A percentile compares a stretch with the other conserved stretches of the same genome.
phyloP scores from a whole-genome alignment of 2,113 vertebrate genomes.

The Copsychus sechellarum region DNA sequence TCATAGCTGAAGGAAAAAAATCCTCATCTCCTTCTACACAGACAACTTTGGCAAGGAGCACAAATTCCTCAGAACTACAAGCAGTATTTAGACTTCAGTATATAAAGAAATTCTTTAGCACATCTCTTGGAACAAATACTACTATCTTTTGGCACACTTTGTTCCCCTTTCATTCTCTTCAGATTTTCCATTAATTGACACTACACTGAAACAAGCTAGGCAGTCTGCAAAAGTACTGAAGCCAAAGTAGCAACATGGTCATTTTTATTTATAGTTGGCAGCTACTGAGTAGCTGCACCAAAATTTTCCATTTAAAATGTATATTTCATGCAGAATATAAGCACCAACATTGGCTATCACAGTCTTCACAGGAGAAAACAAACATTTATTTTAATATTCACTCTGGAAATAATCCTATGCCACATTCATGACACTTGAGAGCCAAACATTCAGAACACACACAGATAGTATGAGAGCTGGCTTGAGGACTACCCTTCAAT shows the following conservation, averaged over 20 bases:
- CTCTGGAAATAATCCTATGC: background rate
- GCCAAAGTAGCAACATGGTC: background rate
- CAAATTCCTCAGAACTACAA: background rate
- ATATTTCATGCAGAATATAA: background rate
- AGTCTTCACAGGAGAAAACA: background rate
- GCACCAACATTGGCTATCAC: background rate
- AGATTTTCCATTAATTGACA: constrained; percentile 9
- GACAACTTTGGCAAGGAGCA: background rate
- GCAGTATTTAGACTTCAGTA: constrained; percentile 1
- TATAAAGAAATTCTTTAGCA: background rate
- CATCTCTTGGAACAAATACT: constrained; percentile 6
- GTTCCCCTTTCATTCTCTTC: constrained; percentile 1
- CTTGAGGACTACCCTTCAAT: background rate
- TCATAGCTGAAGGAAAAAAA: background rate
- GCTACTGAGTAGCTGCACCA: background rate
- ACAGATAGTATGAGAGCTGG: fast-evolving
- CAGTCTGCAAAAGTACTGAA: background rate
- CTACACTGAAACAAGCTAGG: background rate
- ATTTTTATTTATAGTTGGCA: background rate
- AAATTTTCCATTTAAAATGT: background rate
- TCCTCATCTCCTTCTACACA: background rate
- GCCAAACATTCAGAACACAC: background rate
- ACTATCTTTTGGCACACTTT: background rate
- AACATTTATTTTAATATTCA: background rate
- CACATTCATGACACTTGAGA: background rate